Percentiles rank a stretch among this genome's conserved stretches.
These are phyloP conservation scores for Momotus momota DNA, from an alignment of 2,797 vertebrate species.

Conservation along the genomic window DNA sequence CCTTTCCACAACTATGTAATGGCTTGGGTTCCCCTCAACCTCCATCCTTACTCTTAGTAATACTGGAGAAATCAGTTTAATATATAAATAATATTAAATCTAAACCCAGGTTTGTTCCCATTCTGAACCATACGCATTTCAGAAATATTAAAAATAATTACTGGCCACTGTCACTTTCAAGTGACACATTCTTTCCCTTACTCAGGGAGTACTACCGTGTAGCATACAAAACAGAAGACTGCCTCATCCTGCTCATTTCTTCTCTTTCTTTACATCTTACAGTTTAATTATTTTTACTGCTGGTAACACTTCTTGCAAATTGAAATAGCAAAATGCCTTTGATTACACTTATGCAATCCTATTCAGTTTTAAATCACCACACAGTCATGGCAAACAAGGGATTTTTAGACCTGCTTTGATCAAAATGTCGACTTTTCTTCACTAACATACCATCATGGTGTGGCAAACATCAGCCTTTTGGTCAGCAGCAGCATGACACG, in stretches of 20 bases:
- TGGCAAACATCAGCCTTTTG: not conserved
- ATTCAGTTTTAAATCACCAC: not conserved
- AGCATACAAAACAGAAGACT: not conserved
- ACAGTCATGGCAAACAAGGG: not conserved
- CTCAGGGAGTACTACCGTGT: not conserved
- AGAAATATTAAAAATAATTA: not conserved
- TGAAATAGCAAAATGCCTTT: not conserved
- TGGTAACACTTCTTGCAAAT: not conserved
- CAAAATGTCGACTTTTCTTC: not conserved
- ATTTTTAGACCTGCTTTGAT: not conserved
- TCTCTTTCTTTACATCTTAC: not conserved
- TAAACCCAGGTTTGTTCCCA: not conserved
- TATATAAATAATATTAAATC: not conserved
- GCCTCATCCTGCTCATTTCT: not conserved
- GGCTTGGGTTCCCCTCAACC: not conserved
- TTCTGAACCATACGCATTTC: not conserved
- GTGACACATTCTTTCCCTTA: not conserved
- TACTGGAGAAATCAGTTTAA: not conserved
- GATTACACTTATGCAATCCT: not conserved
- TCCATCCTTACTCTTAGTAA: not conserved
- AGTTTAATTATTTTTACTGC: not conserved
- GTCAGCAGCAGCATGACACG: not conserved
- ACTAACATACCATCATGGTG: not conserved
- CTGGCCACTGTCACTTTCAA: not conserved
- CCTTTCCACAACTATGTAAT: not conserved